phyloP scores from a whole-genome alignment of 2,113 vertebrate genomes.

The Neotragus pygmaeus region DNA sequence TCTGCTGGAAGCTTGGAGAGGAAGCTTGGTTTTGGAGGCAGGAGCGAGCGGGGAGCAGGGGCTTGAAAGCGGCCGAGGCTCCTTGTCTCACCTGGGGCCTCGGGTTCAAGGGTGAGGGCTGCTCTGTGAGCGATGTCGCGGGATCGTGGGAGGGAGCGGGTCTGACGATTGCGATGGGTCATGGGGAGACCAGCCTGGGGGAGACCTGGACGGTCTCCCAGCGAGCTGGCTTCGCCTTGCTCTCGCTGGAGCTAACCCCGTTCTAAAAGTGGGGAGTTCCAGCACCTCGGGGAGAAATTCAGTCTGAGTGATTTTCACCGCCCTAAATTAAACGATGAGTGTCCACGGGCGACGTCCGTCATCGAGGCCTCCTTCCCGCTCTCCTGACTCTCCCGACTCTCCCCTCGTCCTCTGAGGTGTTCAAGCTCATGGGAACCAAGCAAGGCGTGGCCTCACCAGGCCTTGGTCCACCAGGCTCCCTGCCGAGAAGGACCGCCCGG shows the following conservation, averaged over 20 bases:
- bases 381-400: background rate
- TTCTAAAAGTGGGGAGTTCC: background rate
- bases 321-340: fast-evolving
- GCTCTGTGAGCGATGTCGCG: fast-evolving
- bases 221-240: background rate
- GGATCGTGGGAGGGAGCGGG: background rate
- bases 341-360: fast-evolving
- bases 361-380: fast-evolving
- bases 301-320: background rate
- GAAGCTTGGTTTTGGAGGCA: background rate
- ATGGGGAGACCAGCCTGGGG: background rate
- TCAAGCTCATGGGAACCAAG: background rate
- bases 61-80: fast-evolving
- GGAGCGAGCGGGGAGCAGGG: fast-evolving
- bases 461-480: background rate
- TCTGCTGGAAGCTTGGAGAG: background rate
- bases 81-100: background rate
- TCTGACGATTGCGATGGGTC: fast-evolving
- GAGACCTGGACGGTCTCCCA: background rate
- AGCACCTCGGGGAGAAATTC: background rate
- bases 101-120: background rate
- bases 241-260: background rate
- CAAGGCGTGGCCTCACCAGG: too few species aligned
- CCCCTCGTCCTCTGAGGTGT: background rate
- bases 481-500: background rate